These are phyloP conservation scores for Anticlea derivata DNA, from an alignment of 2,888 invertebrate genomes.

Conservation along the genomic window DNA sequence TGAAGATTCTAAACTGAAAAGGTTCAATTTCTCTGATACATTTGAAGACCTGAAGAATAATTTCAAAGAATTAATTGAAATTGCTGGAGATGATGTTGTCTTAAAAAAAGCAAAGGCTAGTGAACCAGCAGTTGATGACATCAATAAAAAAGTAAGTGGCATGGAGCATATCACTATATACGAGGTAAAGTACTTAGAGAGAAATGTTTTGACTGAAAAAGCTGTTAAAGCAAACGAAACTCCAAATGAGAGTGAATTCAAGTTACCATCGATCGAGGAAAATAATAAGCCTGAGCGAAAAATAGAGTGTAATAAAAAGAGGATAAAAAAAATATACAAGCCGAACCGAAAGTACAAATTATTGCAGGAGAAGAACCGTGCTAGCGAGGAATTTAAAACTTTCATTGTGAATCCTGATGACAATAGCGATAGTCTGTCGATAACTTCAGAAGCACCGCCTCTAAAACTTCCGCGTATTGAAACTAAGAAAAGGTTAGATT, in stretches of 20 bases:
- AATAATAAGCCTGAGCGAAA: conserved; percentile 58
- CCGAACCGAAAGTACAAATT: conserved; percentile 58
- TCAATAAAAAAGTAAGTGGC: conserved; percentile 56
- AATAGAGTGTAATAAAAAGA: conserved; percentile 52
- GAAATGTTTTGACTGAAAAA: conserved; percentile 33
- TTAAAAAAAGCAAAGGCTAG: conserved; percentile 36
- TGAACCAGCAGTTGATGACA: conserved; percentile 36
- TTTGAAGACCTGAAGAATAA: conserved; percentile 66
- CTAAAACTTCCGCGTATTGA: conserved; percentile 75
- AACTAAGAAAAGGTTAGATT: conserved; percentile 64
- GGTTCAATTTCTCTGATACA: conserved; percentile 60
- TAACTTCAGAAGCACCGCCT: conserved; percentile 68
- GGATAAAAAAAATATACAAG: conserved; percentile 56
- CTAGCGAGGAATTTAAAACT: conserved; percentile 59
- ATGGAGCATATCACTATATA: conserved; percentile 76
- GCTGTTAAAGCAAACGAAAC: conserved; percentile 7
- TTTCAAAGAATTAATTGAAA: conserved; percentile 61
- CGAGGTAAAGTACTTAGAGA: conserved; percentile 59
- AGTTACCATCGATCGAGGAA: conserved; percentile 65
- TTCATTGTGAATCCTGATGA: conserved; percentile 63
- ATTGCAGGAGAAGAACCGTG: conserved; percentile 59
- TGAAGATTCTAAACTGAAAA: conserved; percentile 29
- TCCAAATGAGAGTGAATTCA: conserved; percentile 42
- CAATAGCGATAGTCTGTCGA: conserved; percentile 61
- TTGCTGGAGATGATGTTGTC: conserved; percentile 43